Percentiles rank a stretch among this genome's conserved stretches.
phyloP scores from a whole-genome alignment of 2,888 invertebrate species.

The Anodontia alba region DNA sequence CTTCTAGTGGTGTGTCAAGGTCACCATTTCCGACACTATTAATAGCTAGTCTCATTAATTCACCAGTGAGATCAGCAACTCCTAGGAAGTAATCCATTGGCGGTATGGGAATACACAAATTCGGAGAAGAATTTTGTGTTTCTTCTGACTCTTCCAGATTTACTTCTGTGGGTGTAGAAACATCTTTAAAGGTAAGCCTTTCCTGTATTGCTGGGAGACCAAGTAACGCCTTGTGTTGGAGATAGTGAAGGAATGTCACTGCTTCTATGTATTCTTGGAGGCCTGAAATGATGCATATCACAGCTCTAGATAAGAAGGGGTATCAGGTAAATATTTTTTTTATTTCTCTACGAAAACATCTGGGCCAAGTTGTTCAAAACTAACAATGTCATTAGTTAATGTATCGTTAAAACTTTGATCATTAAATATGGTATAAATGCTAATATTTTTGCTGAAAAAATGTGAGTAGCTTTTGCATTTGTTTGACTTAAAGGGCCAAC shows the following conservation, averaged over 20 bases:
- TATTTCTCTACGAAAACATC: too few species aligned
- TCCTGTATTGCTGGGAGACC: slow-evolving; percentile 87
- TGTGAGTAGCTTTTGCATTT: too few species aligned
- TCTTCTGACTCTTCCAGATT: neutral
- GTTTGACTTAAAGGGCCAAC: too few species aligned
- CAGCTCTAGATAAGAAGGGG: too few species aligned
- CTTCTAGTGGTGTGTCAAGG: slow-evolving; percentile 83
- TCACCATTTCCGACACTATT: slow-evolving; percentile 89
- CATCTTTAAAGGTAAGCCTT: slow-evolving; percentile 64
- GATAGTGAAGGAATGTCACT: slow-evolving; percentile 90
- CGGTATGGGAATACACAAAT: slow-evolving; percentile 75
- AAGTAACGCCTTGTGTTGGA: slow-evolving; percentile 88
- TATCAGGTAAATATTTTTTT: too few species aligned
- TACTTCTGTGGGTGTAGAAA: neutral
- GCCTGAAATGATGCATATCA: slow-evolving; percentile 81
- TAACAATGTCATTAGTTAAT: too few species aligned
- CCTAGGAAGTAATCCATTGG: slow-evolving; percentile 90
- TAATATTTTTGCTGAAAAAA: too few species aligned
- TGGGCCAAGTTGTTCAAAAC: too few species aligned
- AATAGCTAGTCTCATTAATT: slow-evolving; percentile 95
- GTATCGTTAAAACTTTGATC: too few species aligned
- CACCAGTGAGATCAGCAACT: slow-evolving; percentile 94
- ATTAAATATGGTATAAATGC: too few species aligned
- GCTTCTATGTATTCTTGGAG: slow-evolving; percentile 95
- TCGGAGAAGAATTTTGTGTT: neutral